phyloP scores from a whole-genome alignment of 2,888 invertebrate genomes.

The Sycophila texana region DNA sequence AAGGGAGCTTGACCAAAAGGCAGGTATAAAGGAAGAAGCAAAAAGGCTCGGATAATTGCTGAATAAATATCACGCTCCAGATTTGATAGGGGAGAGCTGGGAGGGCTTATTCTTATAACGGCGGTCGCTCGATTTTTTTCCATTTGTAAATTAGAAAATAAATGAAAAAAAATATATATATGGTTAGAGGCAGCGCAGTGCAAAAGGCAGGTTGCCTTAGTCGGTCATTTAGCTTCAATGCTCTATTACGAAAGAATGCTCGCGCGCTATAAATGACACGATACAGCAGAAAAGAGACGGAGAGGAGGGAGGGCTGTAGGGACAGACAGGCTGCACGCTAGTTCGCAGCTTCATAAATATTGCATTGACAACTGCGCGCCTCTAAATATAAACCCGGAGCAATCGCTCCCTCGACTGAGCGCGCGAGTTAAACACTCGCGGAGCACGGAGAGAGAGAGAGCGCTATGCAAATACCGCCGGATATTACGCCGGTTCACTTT shows the following conservation, averaged over 20 bases:
- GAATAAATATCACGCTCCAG: constrained; percentile 33
- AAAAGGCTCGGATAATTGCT: constrained; percentile 25
- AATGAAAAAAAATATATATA: constrained; percentile 14
- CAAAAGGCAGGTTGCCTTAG: constrained; percentile 53
- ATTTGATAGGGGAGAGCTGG: constrained; percentile 8
- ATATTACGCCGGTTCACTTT: constrained; percentile 19
- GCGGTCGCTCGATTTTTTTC: background rate
- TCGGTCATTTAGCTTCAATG: constrained; percentile 55
- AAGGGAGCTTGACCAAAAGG: constrained; percentile 21
- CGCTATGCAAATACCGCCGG: constrained; percentile 47
- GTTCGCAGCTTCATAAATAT: constrained; percentile 52
- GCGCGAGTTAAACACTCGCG: background rate
- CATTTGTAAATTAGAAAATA: constrained; percentile 44
- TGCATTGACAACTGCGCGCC: constrained; percentile 53
- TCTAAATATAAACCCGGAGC: constrained; percentile 43
- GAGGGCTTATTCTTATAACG: constrained; percentile 1
- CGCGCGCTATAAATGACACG: constrained; percentile 48
- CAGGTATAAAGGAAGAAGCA: constrained; percentile 4
- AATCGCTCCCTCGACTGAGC: constrained; percentile 4
- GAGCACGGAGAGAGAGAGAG: constrained; percentile 15
- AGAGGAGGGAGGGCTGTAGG: background rate
- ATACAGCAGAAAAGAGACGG: constrained; percentile 25
- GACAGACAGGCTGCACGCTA: background rate
- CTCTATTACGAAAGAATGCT: constrained; percentile 54
- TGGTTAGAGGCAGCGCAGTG: constrained; percentile 20